Evolutionary conservation across 2,797 vertebrate genomes (phyloP), one percentile per base, ranked within the genome.

Genomic region (Halcyon smyrnensis): DNA sequence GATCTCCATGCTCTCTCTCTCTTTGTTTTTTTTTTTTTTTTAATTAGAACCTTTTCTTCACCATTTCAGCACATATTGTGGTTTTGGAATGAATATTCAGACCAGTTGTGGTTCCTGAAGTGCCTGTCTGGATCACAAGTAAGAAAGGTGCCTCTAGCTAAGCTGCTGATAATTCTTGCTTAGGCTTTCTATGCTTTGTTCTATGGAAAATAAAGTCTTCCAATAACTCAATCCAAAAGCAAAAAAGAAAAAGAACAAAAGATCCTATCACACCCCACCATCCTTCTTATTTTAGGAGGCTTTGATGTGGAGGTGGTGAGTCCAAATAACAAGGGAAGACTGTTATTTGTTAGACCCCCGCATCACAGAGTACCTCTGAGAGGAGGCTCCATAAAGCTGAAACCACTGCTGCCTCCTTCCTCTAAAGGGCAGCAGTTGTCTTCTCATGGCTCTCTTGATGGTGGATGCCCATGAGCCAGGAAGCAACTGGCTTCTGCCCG

Each of bases 1-100:
- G 45, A 46, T 46, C 45, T 74, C 25, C 0, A 2, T 59, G 32
- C 8, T 57, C 15, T n/a, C 39, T 1, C 2, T n/a, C 18, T 54
- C 32, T 18, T 6, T n/a, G 13, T 20, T n/a, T 18, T 56, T 15
- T 27, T 51, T 53, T 9, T 17, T 53, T 54, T 21, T 39, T 21
- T 6, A 32, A 41, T 8, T 2, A 18, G 6, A 82, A 45, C 7
- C 39, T 59, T 79, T 54, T 8, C 32, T 83, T n/a, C 39, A 28
- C 19, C 16, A 7, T 62, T 78, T 76, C 68, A 64, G 30, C 20
- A 43, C 11, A 62, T 5, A 6, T 11, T 62, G 14, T 78, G 62
- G 10, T 14, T 84, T 54, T 37, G 27, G 50, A 64, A 64, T 69
- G 46, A 64, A 25, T 23, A 18, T 43, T 73, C 45, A 36, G 68